These are phyloP conservation scores for Protobothrops mucrosquamatus DNA, from an alignment of 2,113 vertebrate genomes.

Conservation along the genomic window DNA sequence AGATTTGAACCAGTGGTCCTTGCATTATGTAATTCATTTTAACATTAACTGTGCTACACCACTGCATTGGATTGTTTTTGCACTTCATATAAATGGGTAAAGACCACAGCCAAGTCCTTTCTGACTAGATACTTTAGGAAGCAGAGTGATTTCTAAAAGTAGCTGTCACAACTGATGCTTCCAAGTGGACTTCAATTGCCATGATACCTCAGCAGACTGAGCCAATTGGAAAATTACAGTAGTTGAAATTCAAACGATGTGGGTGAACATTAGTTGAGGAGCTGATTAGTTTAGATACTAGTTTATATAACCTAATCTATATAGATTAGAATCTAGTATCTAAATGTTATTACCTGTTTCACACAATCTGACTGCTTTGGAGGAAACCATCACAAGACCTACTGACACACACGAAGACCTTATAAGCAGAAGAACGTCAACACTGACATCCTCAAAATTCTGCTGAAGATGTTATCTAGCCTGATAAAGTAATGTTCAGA, in stretches of 20 bases:
- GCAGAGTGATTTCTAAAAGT: too few relatives aligned
- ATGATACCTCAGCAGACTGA: not conserved
- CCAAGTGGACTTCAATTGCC: not conserved
- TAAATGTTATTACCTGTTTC: not conserved
- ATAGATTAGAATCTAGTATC: not conserved
- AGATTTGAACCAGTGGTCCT: not conserved
- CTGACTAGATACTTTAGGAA: not conserved
- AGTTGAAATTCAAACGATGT: not conserved
- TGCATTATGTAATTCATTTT: not conserved
- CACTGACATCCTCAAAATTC: too few relatives aligned
- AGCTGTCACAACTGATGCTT: not conserved
- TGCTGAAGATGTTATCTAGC: too few relatives aligned
- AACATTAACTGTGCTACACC: not conserved
- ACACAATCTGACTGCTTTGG: not conserved
- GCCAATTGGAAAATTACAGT: not conserved
- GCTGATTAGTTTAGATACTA: not conserved
- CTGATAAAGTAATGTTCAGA: too few relatives aligned
- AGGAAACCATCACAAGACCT: not conserved
- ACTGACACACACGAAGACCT: too few relatives aligned
- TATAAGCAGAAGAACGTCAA: too few relatives aligned
- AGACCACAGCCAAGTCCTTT: not conserved
- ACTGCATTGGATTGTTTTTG: not conserved
- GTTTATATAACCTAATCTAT: not conserved
- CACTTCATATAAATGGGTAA: not conserved
- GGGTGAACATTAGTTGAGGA: not conserved